Percentiles rank a stretch among this genome's conserved stretches.
Conservation (phyloP, 2,888 invertebrate species). For the Pristionchus entomophagus region DNA sequence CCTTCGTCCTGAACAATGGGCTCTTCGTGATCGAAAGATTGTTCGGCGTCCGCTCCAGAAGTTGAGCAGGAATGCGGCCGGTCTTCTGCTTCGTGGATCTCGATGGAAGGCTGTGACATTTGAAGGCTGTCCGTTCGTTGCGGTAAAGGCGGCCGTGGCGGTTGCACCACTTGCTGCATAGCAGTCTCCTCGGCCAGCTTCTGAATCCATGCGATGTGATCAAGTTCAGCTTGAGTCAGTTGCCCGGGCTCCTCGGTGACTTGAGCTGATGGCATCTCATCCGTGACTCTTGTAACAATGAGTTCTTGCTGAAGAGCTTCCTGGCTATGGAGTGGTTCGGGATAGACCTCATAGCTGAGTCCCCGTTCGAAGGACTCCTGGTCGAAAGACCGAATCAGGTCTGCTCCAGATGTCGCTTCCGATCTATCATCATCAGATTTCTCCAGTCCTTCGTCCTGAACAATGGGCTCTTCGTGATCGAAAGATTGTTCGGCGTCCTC, state of each 20-base stretch:
- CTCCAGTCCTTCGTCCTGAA: not conserved
- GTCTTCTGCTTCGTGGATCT: not conserved
- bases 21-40: not conserved
- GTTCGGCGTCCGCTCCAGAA: not conserved
- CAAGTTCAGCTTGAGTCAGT: conserved; percentile 52
- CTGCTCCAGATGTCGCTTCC: not conserved
- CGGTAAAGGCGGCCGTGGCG: not conserved
- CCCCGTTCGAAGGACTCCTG: too few relatives aligned
- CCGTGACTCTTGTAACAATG: too few relatives aligned
- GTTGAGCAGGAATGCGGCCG: not conserved
- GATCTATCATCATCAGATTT: not conserved
- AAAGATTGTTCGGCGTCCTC: conserved; percentile 47
- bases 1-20: not conserved
- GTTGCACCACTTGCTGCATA: not conserved
- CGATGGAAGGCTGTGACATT: not conserved
- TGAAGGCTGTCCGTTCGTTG: not conserved
- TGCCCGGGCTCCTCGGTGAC: conserved; percentile 11
- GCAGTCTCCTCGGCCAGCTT: not conserved
- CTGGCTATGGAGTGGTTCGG: too few relatives aligned
- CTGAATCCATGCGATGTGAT: conserved; percentile 50
- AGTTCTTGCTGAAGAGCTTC: not conserved
- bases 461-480: conserved; percentile 28
- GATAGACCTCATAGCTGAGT: too few relatives aligned
- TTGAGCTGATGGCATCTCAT: not conserved
- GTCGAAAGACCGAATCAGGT: too few relatives aligned